Evolutionary conservation across 35 echinoderm and acorn worm genomes (phyloP).

Genomic region (Acanthaster planci): DNA sequence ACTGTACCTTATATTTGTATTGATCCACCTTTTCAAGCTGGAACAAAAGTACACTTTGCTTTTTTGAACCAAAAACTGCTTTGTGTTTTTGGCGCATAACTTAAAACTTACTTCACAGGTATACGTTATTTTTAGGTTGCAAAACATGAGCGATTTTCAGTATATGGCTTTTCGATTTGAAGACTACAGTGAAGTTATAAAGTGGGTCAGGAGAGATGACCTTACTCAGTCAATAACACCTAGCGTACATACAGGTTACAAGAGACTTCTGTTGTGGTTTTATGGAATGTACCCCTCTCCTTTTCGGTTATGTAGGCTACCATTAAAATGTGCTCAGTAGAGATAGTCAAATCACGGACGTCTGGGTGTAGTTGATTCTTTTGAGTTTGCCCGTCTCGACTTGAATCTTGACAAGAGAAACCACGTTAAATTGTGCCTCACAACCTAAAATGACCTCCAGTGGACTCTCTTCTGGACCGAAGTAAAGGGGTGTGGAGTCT

Average conservation of each 20-base stretch:
- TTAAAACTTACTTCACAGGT: too few species aligned
- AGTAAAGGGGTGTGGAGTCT: not conserved
- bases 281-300: slow-evolving; percentile 13
- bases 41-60: too few species aligned
- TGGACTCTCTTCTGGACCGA: not conserved
- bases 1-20: too few species aligned
- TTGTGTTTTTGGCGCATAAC: too few species aligned
- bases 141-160: too few species aligned
- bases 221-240: not conserved
- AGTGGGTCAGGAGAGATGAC: not conserved
- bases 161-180: not conserved
- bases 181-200: not conserved
- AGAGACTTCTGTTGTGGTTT: not conserved
- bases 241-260: not conserved
- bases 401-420: too few species aligned
- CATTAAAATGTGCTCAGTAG: slow-evolving; percentile 20
- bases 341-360: not conserved
- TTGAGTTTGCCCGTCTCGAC: not conserved
- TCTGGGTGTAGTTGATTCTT: not conserved
- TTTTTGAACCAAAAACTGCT: too few species aligned
- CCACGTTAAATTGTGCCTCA: too few species aligned
- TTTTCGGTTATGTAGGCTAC: not conserved
- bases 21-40: too few species aligned
- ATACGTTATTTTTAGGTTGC: too few species aligned
- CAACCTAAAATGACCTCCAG: too few species aligned